Evolutionary conservation across 2,113 vertebrate species (phyloP).

Genomic region (Numida meleagris): DNA sequence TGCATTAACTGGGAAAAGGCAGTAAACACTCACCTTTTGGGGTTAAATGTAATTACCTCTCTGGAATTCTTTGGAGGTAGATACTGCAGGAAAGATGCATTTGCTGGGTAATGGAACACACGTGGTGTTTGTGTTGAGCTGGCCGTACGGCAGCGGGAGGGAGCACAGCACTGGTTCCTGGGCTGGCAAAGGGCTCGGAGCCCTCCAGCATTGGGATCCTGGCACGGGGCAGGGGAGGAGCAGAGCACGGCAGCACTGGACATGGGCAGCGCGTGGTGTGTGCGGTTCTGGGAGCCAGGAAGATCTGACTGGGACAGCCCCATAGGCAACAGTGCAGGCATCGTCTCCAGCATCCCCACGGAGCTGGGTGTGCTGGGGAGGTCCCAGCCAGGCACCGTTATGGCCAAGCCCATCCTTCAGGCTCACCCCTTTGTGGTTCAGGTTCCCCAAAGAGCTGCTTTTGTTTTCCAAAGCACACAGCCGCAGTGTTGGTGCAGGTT

Average conservation of each 20-base stretch:
- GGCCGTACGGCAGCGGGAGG: background rate
- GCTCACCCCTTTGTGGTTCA: background rate
- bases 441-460: background rate
- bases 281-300: background rate
- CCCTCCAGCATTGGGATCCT: background rate
- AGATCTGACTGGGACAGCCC: background rate
- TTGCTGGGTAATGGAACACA: background rate
- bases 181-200: background rate
- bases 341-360: background rate
- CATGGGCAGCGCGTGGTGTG: background rate
- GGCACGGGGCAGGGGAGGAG: fast-evolving
- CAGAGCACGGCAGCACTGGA: background rate
- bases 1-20: background rate
- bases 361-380: background rate
- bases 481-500: background rate
- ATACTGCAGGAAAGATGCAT: background rate
- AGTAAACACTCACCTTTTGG: background rate
- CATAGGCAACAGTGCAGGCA: background rate
- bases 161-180: background rate
- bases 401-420: background rate
- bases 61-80: background rate
- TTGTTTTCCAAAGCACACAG: background rate
- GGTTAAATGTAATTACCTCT: background rate
- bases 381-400: too few species aligned
- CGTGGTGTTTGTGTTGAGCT: background rate